phyloP scores from a whole-genome alignment of 2,797 vertebrate species.

The Parauchenoglanis ngamensis region DNA sequence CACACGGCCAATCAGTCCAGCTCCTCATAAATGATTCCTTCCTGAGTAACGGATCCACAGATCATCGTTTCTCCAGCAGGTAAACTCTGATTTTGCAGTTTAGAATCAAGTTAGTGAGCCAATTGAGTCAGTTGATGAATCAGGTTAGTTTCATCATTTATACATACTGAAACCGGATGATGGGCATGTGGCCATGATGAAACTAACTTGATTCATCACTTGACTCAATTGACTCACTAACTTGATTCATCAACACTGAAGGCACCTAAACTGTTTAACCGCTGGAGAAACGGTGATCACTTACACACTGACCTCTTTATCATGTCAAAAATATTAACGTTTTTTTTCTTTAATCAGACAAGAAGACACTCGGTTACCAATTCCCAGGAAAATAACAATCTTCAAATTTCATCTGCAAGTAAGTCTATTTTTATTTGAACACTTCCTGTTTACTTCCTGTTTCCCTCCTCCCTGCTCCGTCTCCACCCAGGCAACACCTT shows the following conservation, averaged over 20 bases:
- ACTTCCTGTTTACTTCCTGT: neutral
- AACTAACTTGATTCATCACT: too few species aligned
- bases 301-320: neutral
- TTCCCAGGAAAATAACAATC: neutral
- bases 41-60: slow-evolving; percentile 60
- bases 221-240: neutral
- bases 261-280: too few species aligned
- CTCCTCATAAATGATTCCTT: slow-evolving; percentile 54
- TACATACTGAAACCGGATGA: too few species aligned
- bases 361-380: neutral
- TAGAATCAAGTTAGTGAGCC: slow-evolving; percentile 6
- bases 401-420: neutral
- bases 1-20: slow-evolving; percentile 58
- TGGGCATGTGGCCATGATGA: too few species aligned
- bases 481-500: slow-evolving; percentile 2
- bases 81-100: slow-evolving; percentile 57
- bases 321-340: neutral
- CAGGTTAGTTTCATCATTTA: neutral
- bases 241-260: too few species aligned
- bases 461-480: neutral
- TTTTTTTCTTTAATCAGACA: neutral
- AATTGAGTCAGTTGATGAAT: slow-evolving; percentile 32
- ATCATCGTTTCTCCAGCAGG: slow-evolving; percentile 38
- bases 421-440: neutral
- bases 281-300: neutral